Evolutionary conservation across 2,797 vertebrate species (phyloP), one percentile per base, ranked within the genome.

Genomic region (Anguilla anguilla): DNA sequence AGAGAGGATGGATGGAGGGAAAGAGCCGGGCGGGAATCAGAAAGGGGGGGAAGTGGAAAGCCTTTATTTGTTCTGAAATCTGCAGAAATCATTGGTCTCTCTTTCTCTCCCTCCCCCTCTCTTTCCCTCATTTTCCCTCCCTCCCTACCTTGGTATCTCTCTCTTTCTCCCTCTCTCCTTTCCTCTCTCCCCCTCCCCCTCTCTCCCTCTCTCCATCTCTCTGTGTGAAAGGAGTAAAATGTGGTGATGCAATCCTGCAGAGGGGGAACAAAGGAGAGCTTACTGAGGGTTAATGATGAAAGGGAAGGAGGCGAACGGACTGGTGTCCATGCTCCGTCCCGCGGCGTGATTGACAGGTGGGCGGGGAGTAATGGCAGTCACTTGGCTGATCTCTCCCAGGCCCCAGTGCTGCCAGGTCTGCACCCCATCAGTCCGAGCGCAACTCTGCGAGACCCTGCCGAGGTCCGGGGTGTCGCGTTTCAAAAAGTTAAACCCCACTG

Each of bases 381-480:
- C 74, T 74, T 85, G 90, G 67, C 88, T 88, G 87, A 86, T 89
- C 74, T 87, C 69, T 91, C 46, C 87, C 15, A 87, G 85, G 89
- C 91, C 69, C 19, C 13, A 83, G 39, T 39, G 39, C 39, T 53
- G 88, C 90, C 90, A 92, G 74, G 72, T 91, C 39, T 49, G 6
- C 77, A 91, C 88, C 39, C 39, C 72, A 89, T 31, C 82, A 74
- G 64, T n/a, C 19, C 15, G 89, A 89, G 84, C 88, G 19, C 2
- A 17, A 43, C 22, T 53, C 28, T 6, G 88, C 87, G 83, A 90
- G 82, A 59, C 89, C 87, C 90, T 94, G 93, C 94, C 94, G 95
- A 92, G 89, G 72, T 91, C 93, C 88, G 84, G 22, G 91, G 89
- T 91, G 85, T 92, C 95, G 93, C 88, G 89, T 93, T 92, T 92